Base-by-base conservation (phyloP, 2,797 vertebrate genomes). In the Lophius americanus region DNA sequence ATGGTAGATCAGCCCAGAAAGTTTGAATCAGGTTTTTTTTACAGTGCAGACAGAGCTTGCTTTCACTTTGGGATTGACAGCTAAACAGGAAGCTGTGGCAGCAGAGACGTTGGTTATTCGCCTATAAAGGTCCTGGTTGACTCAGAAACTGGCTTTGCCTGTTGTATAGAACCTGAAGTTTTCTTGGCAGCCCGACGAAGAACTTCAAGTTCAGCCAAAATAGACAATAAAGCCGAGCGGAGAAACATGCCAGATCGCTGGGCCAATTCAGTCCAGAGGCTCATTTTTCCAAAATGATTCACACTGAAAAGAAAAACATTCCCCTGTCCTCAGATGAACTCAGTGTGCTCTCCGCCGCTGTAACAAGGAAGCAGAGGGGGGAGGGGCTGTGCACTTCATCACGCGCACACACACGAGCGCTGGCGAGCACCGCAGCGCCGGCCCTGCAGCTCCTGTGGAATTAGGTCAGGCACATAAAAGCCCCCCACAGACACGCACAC, bases 201-300 rank as follows among this genome's bases (percentile, higher is more conserved):
- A 95, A 94, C 91, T 94, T 88, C 91, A 91, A 95, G 94, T 96
- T 96, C 95, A 95, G 95, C 95, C 95, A 96, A 96, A 95, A 96
- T 90, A 95, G 95, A 96, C 95, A 96, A 95, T 95, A 95, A 95
- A 95, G 95, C 92, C 95, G 92, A 94, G 91, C 89, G 89, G 89
- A 94, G 94, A 86, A 94, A 92, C 92, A 91, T 88, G 95, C 95
- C 95, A 96, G 95, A 95, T 95, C 95, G 92, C 92, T 89, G 92
- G 91, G 91, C 92, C 92, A 93, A 93, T 93, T 93, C 90, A 89
- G 92, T 93, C 88, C 94, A 95, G 93, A 92, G 93, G 89, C 93
- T 94, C 94, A 95, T 95, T 96, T 95, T 94, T 93, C 89, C 78
- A 67, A 92, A 93, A 90, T 95, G 93, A 95, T 95, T 95, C 94